These are phyloP conservation scores for Xenopus laevis DNA, from an alignment of 2,113 vertebrate species.

Conservation along the genomic window DNA sequence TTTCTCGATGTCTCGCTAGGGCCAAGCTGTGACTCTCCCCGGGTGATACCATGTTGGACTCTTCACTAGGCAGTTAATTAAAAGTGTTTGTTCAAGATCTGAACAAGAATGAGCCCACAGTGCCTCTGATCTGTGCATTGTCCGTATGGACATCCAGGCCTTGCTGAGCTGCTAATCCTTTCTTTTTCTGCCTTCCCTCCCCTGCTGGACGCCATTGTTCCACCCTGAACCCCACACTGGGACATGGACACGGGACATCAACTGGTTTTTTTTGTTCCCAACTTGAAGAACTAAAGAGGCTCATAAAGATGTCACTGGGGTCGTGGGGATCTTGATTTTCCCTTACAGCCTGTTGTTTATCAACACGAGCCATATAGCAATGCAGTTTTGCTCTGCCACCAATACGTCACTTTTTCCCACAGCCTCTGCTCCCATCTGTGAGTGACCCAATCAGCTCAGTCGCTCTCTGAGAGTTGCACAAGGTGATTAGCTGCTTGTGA, in stretches of 20 bases:
- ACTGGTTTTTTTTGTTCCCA: neutral
- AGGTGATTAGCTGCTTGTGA: no score
- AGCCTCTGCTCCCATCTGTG: no score
- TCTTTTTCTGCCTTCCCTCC: slow-evolving; percentile 9
- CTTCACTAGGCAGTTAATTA: no score
- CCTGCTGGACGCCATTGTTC: slow-evolving; percentile 25
- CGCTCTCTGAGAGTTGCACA: no score
- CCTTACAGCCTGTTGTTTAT: slow-evolving; percentile 14
- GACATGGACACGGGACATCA: neutral
- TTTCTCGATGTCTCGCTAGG: no score
- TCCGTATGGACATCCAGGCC: neutral
- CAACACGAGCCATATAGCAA: no score
- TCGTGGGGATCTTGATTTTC: neutral
- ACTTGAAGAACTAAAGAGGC: slow-evolving; percentile 10
- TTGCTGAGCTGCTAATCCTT: slow-evolving; percentile 21
- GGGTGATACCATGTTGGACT: no score
- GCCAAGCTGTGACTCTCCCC: no score
- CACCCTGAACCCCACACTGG: slow-evolving; percentile 17
- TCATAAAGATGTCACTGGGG: slow-evolving; percentile 24
- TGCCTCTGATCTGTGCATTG: neutral
- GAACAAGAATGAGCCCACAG: slow-evolving; percentile 22
- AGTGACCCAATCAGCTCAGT: no score
- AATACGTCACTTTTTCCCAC: no score
- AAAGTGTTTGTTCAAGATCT: slow-evolving; percentile 15
- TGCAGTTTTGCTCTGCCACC: no score